Evolutionary conservation across 2,888 invertebrate species (phyloP).

Genomic region (Calameuta idolon): DNA sequence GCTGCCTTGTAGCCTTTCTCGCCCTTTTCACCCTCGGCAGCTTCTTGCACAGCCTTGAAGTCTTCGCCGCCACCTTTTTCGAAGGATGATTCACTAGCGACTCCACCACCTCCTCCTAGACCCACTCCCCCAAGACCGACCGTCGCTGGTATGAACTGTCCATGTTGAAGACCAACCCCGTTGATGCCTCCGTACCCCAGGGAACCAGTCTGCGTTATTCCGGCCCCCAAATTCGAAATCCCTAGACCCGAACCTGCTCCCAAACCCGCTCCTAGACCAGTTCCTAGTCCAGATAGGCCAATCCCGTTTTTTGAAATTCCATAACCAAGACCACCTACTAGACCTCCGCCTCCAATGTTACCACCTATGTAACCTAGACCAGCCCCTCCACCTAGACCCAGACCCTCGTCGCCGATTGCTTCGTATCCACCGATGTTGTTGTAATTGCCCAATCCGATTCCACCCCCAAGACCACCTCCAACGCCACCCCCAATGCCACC

Average conservation of each 20-base stretch:
- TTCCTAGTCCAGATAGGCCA: constrained; percentile 20
- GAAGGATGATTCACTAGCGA: constrained; percentile 23
- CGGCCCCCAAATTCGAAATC: constrained; percentile 1
- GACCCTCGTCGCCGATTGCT: background rate
- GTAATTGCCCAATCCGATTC: constrained; percentile 7
- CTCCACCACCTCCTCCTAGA: constrained; percentile 19
- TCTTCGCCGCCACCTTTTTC: constrained; percentile 37
- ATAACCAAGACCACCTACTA: constrained; percentile 10
- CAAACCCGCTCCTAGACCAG: constrained; percentile 13
- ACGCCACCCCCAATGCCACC: background rate
- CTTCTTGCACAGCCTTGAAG: constrained; percentile 38
- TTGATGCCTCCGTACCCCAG: constrained; percentile 7
- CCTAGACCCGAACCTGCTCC: constrained; percentile 7
- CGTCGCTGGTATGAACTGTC: constrained; percentile 20
- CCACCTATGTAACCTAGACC: constrained; percentile 14
- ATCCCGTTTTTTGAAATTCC: constrained; percentile 22
- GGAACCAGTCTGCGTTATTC: constrained; percentile 13
- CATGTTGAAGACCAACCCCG: constrained; percentile 21
- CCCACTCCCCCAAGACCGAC: constrained; percentile 22
- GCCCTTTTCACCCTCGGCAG: constrained; percentile 37
- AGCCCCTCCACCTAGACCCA: constrained; percentile 16
- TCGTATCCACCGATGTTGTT: constrained; percentile 19
- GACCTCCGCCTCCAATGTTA: background rate
- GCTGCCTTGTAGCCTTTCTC: constrained; percentile 50
- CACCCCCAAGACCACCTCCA: constrained; percentile 25